Evolutionary conservation across 2,888 invertebrate genomes (phyloP).

Genomic region (Thalpophila matura): DNA sequence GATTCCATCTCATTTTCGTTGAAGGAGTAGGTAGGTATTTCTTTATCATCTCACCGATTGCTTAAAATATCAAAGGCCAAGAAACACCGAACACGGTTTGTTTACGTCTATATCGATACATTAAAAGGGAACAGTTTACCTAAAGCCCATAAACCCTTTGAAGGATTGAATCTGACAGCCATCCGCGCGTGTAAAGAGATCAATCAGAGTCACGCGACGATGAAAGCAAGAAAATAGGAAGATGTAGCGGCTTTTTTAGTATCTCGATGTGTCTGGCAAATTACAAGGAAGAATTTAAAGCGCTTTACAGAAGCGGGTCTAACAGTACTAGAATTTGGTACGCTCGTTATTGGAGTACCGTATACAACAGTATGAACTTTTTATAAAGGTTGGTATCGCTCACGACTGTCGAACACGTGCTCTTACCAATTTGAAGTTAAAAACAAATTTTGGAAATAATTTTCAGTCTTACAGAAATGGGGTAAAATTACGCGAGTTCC

Average conservation of each 20-base stretch:
- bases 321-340: constrained; percentile 57
- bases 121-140: constrained; percentile 46
- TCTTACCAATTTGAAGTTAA: not conserved
- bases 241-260: constrained; percentile 33
- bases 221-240: constrained; percentile 21
- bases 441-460: constrained; percentile 14
- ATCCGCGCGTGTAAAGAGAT: constrained; percentile 58
- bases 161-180: constrained; percentile 67
- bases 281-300: constrained; percentile 38
- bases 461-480: constrained; percentile 2
- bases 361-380: constrained; percentile 34
- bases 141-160: constrained; percentile 71
- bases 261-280: constrained; percentile 19
- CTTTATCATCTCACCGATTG: constrained; percentile 11
- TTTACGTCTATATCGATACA: constrained; percentile 33
- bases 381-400: constrained; percentile 15
- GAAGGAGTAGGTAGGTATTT: constrained; percentile 25
- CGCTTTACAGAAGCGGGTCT: constrained; percentile 42
- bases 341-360: constrained; percentile 41
- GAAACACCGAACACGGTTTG: constrained; percentile 21
- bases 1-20: constrained; percentile 5
- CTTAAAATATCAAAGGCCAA: constrained; percentile 11
- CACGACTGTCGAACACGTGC: constrained; percentile 23
- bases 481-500: constrained; percentile 14
- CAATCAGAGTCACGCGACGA: constrained; percentile 47